Evolutionary conservation across 2,113 vertebrate species (phyloP).

Genomic region (Empidonax alnorum): DNA sequence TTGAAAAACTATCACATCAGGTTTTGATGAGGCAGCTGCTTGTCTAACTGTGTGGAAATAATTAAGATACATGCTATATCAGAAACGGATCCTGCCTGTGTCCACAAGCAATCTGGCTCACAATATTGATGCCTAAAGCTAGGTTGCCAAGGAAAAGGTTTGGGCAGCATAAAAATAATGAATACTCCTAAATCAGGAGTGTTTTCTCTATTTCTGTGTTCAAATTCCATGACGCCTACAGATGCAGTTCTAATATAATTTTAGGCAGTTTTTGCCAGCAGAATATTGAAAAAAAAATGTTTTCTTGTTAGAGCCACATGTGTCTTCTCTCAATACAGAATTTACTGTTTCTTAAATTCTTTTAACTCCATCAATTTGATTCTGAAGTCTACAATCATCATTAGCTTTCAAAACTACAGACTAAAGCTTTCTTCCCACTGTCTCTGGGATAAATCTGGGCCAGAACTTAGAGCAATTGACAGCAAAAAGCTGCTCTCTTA

Average conservation of each 20-base stretch:
- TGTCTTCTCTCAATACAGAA: neutral
- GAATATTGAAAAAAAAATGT: neutral
- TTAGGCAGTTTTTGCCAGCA: neutral
- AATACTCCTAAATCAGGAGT: neutral
- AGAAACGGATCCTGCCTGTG: neutral
- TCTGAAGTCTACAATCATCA: neutral
- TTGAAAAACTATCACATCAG: neutral
- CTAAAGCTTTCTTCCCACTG: neutral
- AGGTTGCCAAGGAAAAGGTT: neutral
- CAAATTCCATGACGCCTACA: neutral
- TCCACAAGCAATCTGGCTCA: neutral
- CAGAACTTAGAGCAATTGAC: neutral
- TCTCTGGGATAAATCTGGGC: neutral
- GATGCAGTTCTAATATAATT: neutral
- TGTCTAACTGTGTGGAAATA: neutral
- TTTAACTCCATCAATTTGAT: neutral
- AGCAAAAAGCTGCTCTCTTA: neutral
- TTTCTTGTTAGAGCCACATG: neutral
- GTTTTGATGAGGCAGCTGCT: neutral
- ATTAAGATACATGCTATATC: rapidly evolving
- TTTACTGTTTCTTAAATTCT: neutral
- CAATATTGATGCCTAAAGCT: neutral
- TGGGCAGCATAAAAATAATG: neutral
- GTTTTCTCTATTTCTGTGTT: neutral
- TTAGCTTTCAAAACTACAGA: neutral